Percentiles rank a stretch among this genome's conserved stretches.
Evolutionary conservation across 64 coral and sea anemone genomes (phyloP).

Genomic region (Exaiptasia diaphana): DNA sequence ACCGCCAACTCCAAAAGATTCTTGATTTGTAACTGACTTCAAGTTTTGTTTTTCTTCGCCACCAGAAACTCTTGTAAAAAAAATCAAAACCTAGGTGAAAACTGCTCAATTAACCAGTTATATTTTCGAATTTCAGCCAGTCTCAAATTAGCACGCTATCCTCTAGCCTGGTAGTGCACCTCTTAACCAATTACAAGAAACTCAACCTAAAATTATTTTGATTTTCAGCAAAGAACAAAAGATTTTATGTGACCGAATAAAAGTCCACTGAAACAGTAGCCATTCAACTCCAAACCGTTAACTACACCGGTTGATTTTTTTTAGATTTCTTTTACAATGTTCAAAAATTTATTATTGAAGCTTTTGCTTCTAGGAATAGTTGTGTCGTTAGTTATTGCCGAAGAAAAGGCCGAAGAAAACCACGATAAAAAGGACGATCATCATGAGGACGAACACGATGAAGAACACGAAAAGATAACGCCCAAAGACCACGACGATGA

Average conservation of each 20-base stretch:
- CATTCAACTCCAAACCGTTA: no score
- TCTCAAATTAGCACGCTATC: background rate
- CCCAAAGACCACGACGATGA: conserved; percentile 19
- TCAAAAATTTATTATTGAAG: conserved; percentile 2
- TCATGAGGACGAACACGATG: conserved; percentile 53
- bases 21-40: background rate
- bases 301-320: background rate
- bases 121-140: background rate
- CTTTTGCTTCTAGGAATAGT: conserved; percentile 21
- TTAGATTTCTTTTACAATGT: conserved; percentile 13
- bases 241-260: background rate
- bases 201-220: background rate
- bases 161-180: background rate
- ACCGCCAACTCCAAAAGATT: no score
- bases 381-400: background rate
- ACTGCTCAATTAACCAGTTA: background rate
- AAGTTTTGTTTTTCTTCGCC: background rate
- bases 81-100: background rate
- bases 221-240: background rate
- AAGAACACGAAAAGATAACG: conserved; percentile 32
- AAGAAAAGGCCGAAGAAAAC: background rate
- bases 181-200: background rate
- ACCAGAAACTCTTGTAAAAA: background rate
- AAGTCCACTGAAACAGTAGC: background rate
- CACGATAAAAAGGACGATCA: conserved; percentile 23